Evolutionary conservation across 2,888 invertebrate genomes (phyloP).

Genomic region (Rhorus exstirpatorius): DNA sequence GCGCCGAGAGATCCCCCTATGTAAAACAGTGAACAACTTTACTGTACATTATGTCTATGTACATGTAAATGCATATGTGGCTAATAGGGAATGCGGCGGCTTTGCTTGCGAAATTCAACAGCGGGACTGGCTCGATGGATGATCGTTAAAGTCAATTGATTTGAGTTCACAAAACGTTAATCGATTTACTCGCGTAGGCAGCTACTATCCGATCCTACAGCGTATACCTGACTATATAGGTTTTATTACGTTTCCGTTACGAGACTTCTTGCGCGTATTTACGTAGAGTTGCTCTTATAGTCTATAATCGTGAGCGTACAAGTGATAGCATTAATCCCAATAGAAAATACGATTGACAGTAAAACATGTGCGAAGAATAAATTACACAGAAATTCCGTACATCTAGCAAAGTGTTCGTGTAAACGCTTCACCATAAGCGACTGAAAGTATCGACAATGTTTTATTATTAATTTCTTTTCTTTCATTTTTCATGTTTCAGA

Average conservation of each 20-base stretch:
- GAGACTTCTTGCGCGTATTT: conserved; percentile 20
- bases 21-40: conserved; percentile 3
- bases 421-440: background rate
- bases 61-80: conserved; percentile 2
- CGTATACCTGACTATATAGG: conserved; percentile 7
- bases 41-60: background rate
- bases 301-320: background rate
- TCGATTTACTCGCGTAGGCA: conserved; percentile 52
- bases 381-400: background rate
- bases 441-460: background rate
- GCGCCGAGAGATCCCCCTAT: conserved; percentile 17
- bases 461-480: too few species aligned
- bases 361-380: too few species aligned
- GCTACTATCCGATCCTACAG: background rate
- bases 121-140: conserved; percentile 32
- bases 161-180: conserved; percentile 45
- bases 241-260: conserved; percentile 30
- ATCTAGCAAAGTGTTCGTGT: background rate
- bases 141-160: conserved; percentile 59
- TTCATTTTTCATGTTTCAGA: conserved; percentile 76
- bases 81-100: conserved; percentile 18
- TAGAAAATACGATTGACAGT: too few species aligned
- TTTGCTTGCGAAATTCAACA: conserved; percentile 42
- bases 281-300: background rate
- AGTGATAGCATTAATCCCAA: too few species aligned